phyloP scores from a whole-genome alignment of 1,140 invertebrate genomes.

The Frieseomelitta varia region DNA sequence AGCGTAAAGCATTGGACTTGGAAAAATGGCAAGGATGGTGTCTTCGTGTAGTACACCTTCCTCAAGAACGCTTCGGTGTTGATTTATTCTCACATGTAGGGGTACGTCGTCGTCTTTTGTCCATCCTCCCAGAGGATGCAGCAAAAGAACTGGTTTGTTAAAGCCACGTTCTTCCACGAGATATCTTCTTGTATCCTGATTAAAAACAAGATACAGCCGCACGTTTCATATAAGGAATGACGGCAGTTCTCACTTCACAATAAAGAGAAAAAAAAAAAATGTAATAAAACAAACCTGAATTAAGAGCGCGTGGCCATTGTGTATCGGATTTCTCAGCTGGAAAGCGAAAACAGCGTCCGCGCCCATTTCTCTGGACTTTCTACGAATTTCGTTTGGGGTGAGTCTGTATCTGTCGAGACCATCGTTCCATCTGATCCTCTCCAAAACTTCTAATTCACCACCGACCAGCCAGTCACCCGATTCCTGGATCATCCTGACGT shows the following conservation, averaged over 20 bases:
- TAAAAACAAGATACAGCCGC: no score
- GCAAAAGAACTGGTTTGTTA: slow-evolving; percentile 95
- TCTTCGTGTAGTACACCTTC: slow-evolving; percentile 92
- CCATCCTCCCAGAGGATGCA: slow-evolving; percentile 99
- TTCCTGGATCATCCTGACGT: slow-evolving; percentile 95
- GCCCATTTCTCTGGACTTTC: slow-evolving; percentile 90
- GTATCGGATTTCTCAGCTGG: slow-evolving; percentile 98
- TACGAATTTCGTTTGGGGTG: slow-evolving; percentile 95
- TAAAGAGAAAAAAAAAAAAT: background rate
- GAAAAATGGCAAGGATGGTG: slow-evolving; percentile 98
- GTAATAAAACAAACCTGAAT: slow-evolving; percentile 88
- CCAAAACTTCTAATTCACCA: slow-evolving; percentile 95
- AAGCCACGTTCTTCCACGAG: slow-evolving; percentile 91
- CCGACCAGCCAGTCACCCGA: slow-evolving; percentile 98
- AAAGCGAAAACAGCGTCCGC: slow-evolving; percentile 99
- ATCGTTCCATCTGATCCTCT: slow-evolving; percentile 96
- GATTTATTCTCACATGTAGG: slow-evolving; percentile 88
- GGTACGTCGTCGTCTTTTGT: slow-evolving; percentile 99
- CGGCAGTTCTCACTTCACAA: background rate
- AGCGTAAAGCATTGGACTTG: slow-evolving; percentile 99
- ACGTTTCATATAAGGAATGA: no score
- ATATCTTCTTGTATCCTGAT: slow-evolving; percentile 91
- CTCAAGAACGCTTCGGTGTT: slow-evolving; percentile 94
- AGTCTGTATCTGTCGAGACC: slow-evolving; percentile 96
- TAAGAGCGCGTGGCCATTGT: slow-evolving; percentile 98